These are phyloP conservation scores for Oncorhynchus nerka DNA, from an alignment of 2,113 vertebrate species.

Conservation along the genomic window DNA sequence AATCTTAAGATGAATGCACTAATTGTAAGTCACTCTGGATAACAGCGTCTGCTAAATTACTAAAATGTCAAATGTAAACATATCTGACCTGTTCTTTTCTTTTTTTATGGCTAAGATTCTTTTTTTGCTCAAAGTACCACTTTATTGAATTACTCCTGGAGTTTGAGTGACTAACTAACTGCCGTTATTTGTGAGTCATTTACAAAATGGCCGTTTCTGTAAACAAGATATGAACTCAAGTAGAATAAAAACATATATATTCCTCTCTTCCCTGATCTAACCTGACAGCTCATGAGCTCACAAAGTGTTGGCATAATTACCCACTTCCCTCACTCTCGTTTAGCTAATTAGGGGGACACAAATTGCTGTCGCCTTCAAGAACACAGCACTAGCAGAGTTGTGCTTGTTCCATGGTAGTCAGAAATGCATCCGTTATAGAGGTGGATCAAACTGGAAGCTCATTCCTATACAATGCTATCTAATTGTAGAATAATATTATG, in stretches of 20 bases:
- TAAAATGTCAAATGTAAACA: too few relatives aligned
- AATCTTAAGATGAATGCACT: too few relatives aligned
- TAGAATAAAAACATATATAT: not conserved
- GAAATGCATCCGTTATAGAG: not conserved
- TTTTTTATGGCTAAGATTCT: not conserved
- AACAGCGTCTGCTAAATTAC: too few relatives aligned
- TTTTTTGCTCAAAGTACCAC: not conserved
- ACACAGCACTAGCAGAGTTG: not conserved
- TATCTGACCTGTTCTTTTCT: conserved; percentile 5
- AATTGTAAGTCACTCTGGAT: too few relatives aligned
- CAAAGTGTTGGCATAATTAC: conserved; percentile 4
- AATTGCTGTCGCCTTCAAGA: not conserved
- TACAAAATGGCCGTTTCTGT: not conserved
- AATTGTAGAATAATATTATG: not conserved
- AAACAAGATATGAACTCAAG: not conserved
- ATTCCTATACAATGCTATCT: not conserved
- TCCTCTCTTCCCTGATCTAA: not conserved
- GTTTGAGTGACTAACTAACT: not conserved
- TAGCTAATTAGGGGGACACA: not conserved
- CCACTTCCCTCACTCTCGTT: not conserved
- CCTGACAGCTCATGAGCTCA: not conserved
- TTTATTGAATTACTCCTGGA: not conserved
- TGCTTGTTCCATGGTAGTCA: not conserved
- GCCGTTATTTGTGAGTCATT: not conserved
- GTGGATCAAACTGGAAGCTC: not conserved